These are phyloP conservation scores for Propithecus perrieri DNA, from an alignment of 2,797 vertebrate species.

Conservation along the genomic window DNA sequence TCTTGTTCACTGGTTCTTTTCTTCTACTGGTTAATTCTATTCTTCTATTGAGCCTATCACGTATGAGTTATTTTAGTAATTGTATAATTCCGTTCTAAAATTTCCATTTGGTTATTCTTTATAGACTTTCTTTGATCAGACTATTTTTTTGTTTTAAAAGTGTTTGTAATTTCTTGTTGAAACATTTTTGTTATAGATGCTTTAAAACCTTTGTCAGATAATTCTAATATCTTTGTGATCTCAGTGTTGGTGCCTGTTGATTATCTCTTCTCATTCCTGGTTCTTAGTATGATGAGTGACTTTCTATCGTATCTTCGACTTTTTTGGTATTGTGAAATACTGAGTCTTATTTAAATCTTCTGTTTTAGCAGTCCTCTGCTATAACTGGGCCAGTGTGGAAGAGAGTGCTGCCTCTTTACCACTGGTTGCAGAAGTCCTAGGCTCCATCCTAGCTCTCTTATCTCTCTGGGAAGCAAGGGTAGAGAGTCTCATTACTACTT, in stretches of 20 bases:
- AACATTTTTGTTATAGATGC: constrained; percentile 2
- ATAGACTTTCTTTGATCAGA: not conserved
- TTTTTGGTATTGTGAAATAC: constrained; percentile 3
- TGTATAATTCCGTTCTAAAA: not conserved
- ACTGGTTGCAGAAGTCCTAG: not conserved
- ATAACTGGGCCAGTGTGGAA: not conserved
- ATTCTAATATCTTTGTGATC: constrained; percentile 39
- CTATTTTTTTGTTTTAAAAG: not conserved
- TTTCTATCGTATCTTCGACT: constrained; percentile 4
- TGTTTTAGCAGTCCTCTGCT: not conserved
- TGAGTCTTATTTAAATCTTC: constrained; percentile 44
- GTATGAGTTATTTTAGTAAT: not conserved
- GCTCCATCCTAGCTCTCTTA: not conserved
- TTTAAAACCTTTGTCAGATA: constrained; percentile 34
- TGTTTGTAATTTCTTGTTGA: not conserved
- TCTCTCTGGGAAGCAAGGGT: not conserved
- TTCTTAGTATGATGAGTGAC: constrained; percentile 26
- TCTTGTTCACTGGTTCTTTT: constrained; percentile 33
- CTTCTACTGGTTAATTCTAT: constrained; percentile 35
- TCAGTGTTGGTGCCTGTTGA: constrained; percentile 1
- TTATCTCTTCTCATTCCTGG: not conserved
- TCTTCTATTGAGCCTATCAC: not conserved
- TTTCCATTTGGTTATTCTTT: constrained; percentile 45
- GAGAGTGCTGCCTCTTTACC: not conserved
- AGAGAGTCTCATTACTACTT: not conserved